Percentiles rank a stretch among this genome's conserved stretches.
phyloP scores from a whole-genome alignment of 2,888 invertebrate species.

The Leptinotarsa juncta region DNA sequence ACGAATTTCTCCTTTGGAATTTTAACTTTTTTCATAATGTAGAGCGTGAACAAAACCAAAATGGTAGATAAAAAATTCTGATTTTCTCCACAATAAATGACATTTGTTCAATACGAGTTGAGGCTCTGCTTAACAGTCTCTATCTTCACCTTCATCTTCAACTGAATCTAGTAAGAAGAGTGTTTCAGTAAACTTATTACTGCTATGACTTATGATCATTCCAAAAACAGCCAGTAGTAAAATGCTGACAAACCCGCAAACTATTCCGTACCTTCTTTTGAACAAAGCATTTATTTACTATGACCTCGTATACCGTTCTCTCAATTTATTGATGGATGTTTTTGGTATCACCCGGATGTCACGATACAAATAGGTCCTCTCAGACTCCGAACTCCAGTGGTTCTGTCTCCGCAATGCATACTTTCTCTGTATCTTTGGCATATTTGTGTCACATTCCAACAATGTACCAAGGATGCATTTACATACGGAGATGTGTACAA shows the following conservation, averaged over 20 bases:
- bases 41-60: no score
- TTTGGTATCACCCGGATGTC: conserved; percentile 14
- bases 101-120: no score
- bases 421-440: conserved; percentile 39
- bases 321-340: conserved; percentile 13
- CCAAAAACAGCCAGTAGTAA: not conserved
- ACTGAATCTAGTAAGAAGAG: not conserved
- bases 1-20: no score
- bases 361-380: conserved; percentile 1
- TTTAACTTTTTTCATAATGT: no score
- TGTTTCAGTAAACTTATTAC: not conserved
- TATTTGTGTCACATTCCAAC: conserved; percentile 44
- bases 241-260: not conserved
- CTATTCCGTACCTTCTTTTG: not conserved
- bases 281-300: not conserved
- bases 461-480: conserved; percentile 31
- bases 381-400: not conserved
- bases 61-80: no score
- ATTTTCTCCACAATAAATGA: no score
- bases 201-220: not conserved
- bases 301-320: conserved; percentile 13
- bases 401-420: conserved; percentile 26
- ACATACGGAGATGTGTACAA: conserved; percentile 22
- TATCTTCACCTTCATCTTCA: not conserved
- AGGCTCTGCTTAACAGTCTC: no score